Percentiles rank a stretch among this genome's conserved stretches.
These are phyloP conservation scores for Oreocharis arfaki DNA, from an alignment of 2,113 vertebrate genomes.

Conservation along the genomic window DNA sequence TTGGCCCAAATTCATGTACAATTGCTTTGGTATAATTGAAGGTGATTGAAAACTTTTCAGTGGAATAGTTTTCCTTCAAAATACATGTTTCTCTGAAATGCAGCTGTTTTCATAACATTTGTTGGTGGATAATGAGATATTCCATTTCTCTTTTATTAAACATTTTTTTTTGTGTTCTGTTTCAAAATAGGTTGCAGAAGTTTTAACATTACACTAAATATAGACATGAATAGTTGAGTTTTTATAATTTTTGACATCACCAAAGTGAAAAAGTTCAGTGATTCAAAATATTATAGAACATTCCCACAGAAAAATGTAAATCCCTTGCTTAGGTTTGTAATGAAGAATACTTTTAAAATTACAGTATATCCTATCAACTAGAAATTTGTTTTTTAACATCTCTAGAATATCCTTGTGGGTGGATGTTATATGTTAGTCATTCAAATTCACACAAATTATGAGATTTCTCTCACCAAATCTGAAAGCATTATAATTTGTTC, in stretches of 20 bases:
- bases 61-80: slow-evolving; percentile 41
- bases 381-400: background rate
- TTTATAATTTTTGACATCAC: background rate
- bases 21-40: background rate
- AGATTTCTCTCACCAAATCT: background rate
- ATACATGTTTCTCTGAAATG: background rate
- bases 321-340: background rate
- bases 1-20: background rate
- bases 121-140: background rate
- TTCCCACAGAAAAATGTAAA: background rate
- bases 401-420: background rate
- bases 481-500: background rate
- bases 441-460: background rate
- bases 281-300: background rate
- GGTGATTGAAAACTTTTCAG: slow-evolving; percentile 30
- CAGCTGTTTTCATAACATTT: background rate
- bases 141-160: background rate
- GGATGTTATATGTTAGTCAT: background rate
- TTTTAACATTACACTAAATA: background rate
- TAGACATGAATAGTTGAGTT: background rate
- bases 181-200: background rate
- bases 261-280: background rate
- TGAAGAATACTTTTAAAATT: background rate
- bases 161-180: background rate
- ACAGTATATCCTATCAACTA: background rate